Percentiles rank a stretch among this genome's conserved stretches.
phyloP scores from a whole-genome alignment of 2,113 vertebrate species.

The Arvicanthis niloticus region DNA sequence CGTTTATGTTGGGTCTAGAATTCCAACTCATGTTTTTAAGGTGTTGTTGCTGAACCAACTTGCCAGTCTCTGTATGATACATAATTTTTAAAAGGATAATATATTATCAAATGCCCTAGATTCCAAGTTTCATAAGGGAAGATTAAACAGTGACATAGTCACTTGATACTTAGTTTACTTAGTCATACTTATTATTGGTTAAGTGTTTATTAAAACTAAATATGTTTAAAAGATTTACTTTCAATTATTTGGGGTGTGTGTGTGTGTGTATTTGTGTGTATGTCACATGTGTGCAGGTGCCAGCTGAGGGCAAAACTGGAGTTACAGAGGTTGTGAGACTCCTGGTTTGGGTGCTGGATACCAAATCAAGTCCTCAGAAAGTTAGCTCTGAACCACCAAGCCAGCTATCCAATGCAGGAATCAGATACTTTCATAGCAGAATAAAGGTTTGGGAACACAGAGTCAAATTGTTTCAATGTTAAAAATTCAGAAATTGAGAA shows the following conservation, averaged over 20 bases:
- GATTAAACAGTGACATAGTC: not conserved
- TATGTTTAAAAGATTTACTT: not conserved
- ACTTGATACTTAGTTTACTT: not conserved
- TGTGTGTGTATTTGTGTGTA: not conserved
- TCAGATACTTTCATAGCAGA: slow-evolving; percentile 1
- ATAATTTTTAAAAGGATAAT: not conserved
- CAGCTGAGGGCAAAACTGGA: not conserved
- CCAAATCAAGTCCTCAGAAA: not conserved
- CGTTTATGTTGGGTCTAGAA: not conserved
- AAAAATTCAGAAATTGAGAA: not conserved
- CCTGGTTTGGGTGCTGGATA: not conserved
- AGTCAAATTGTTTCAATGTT: not conserved
- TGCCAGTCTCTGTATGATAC: not conserved
- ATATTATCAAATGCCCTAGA: not conserved
- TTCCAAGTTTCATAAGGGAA: not conserved
- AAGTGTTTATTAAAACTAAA: not conserved
- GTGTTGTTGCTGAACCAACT: not conserved
- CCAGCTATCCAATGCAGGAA: not conserved
- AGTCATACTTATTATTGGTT: not conserved
- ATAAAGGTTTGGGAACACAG: not conserved
- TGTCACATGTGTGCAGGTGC: not conserved
- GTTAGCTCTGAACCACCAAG: not conserved
- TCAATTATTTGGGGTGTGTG: not conserved
- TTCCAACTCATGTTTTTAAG: not conserved
- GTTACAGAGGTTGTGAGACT: not conserved